Evolutionary conservation across 2,797 vertebrate genomes (phyloP), one percentile per base, ranked within the genome.

Genomic region (Poecilia gillii): DNA sequence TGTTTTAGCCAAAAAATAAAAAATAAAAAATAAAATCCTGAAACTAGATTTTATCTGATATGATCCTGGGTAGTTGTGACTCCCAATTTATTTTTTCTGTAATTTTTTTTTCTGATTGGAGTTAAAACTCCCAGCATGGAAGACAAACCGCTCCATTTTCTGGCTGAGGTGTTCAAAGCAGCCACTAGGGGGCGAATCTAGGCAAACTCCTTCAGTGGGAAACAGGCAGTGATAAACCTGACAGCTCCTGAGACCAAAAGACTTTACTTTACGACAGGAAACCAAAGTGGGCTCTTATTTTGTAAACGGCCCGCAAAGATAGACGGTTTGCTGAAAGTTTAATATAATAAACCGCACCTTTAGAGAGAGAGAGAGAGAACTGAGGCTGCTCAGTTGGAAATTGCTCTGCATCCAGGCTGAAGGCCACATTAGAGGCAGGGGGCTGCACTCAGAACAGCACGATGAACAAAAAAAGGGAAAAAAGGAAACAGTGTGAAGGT

Each of bases 341-440:
- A 74, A 28, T 13, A 11, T 72, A 18, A 16, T 72, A n/a, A 57
- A 73, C 82, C 74, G 75, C 81, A 73, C 16, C 76, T 71, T 62
- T 12, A 11, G 59, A 57, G 51, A 53, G 47, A 41, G 39, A 41
- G 7, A 49, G 49, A 47, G 16, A 72, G 43, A 76, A 77, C 59
- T 76, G 62, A 66, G 70, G 79, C 18, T 43, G 73, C 72, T 87
- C 55, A 77, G 78, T 72, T 76, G 81, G n/a, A 78, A 83, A 81
- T 76, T 79, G 46, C 82, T 79, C 76, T 68, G 81, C 81, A 43
- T 90, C 80, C 75, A 73, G 86, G 73, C 7, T 81, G 75, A 89
- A 92, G 89, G 88, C 85, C 91, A 89, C 80, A 2, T 80, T 74
- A 77, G 43, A 87, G 84, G 84, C 78, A 64, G 78, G 18, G 77